These are phyloP conservation scores for Latrodectus hesperus DNA, from an alignment of 2,888 invertebrate species.

Conservation along the genomic window DNA sequence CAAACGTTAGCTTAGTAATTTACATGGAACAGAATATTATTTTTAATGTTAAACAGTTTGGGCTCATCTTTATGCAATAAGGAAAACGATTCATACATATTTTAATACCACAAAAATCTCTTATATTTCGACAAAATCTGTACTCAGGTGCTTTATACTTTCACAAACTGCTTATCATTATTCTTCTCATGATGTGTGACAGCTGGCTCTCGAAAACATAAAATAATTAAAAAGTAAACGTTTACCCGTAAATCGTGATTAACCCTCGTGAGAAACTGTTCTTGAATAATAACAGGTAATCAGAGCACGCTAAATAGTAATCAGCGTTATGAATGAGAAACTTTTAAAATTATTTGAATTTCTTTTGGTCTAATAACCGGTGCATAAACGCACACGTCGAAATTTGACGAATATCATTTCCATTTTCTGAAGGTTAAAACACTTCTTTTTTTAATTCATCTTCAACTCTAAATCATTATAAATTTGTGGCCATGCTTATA, in stretches of 20 bases:
- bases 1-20: no score
- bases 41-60: no score
- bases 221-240: neutral
- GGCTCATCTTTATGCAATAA: no score
- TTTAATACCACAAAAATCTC: no score
- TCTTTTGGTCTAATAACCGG: conserved; percentile 35
- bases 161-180: neutral
- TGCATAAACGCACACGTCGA: conserved; percentile 29
- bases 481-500: conserved; percentile 16
- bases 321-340: conserved; percentile 8
- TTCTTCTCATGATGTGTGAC: neutral
- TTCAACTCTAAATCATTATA: neutral
- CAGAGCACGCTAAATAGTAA: conserved; percentile 40
- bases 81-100: no score
- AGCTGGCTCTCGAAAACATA: neutral
- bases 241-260: conserved; percentile 7
- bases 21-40: no score
- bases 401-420: conserved; percentile 19
- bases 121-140: no score
- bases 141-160: neutral
- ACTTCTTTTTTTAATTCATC: neutral
- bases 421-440: conserved; percentile 8
- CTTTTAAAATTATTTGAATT: conserved; percentile 32
- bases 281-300: conserved; percentile 31
- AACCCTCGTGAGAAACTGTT: conserved; percentile 10